phyloP scores from a whole-genome alignment of 1,140 invertebrate species.

The Eumeta japonica region DNA sequence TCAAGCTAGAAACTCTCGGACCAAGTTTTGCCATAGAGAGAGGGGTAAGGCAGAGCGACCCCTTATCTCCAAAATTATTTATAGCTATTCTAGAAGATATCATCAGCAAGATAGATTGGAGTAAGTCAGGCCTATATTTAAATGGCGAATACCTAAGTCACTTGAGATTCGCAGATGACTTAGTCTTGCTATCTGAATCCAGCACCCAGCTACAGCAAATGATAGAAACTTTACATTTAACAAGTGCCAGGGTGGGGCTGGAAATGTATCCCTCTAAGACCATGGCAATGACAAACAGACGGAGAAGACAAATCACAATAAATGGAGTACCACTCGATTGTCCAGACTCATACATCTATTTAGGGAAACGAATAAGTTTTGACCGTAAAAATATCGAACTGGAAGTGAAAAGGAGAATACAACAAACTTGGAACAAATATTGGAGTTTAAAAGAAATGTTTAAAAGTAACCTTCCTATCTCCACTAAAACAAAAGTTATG shows the following conservation, averaged over 20 bases:
- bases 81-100: conserved; percentile 11
- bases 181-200: conserved; percentile 8
- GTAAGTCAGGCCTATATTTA: conserved; percentile 5
- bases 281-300: conserved; percentile 12
- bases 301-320: conserved; percentile 5
- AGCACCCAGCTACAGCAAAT: conserved; percentile 9
- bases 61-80: conserved; percentile 10
- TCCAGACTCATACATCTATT: conserved; percentile 4
- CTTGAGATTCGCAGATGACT: conserved; percentile 11
- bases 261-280: conserved; percentile 9
- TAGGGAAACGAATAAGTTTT: conserved; percentile 9
- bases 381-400: conserved; percentile 5
- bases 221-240: conserved; percentile 7
- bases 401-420: too few species aligned
- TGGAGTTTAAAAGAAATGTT: too few species aligned
- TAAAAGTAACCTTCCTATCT: too few species aligned
- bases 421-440: too few species aligned
- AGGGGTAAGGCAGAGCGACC: conserved; percentile 11
- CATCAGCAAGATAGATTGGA: conserved; percentile 5
- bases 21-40: conserved; percentile 8
- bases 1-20: conserved; percentile 9
- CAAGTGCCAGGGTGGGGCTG: conserved; percentile 7
- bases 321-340: conserved; percentile 9
- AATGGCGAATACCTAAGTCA: conserved; percentile 11
- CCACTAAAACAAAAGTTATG: too few species aligned